Evolutionary conservation across 2,888 invertebrate species (phyloP), one percentile per base, ranked within the genome.

Genomic region (Tinea semifulvella): DNA sequence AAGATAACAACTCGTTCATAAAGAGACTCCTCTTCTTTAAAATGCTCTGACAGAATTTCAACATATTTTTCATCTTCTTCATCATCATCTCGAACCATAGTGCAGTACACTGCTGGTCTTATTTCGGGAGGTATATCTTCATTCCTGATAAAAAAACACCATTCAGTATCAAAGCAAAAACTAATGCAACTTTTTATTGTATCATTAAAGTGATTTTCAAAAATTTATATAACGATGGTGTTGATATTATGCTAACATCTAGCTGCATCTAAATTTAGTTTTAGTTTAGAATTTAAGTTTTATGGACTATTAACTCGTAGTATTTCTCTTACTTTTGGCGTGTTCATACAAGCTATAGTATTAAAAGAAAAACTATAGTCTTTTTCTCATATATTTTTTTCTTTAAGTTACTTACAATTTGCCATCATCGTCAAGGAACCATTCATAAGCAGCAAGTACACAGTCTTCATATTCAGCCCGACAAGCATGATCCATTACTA

Each of bases 1-100:
- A 92, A 67, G n/a, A 94, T 82, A 8, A 87, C 83, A 25, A 87
- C 82, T 50, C 89, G 87, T 59, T 94, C 93, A 2, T 89, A 87
- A 11, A 87, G 88, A 0, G 88, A 87, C 39, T 86, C 84, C 4
- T 88, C 85, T 1, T 82, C 73, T 22, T 83, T 65, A 53, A 90
- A 87, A 19, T 86, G 77, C 2, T 83, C 67, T 77, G 87, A 85
- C 5, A 89, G 82, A 49, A 91, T 91, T 17, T 88, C 75, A 85
- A 91, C 91, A 50, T 88, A 89, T 22, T 22, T 22, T 22, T 22
- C 25, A 5, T 36, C 36, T 0, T 80, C 76, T 73, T 31, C 75
- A 52, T 86, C 88, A 0, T 91, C 93, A 48, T 86, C 83, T 13
- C 84, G 79, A 1, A 91, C 84, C 46, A 89, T 92, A 0, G 88